phyloP scores from a whole-genome alignment of 2,113 vertebrate species.

The Dolichallabes microphthalmus region DNA sequence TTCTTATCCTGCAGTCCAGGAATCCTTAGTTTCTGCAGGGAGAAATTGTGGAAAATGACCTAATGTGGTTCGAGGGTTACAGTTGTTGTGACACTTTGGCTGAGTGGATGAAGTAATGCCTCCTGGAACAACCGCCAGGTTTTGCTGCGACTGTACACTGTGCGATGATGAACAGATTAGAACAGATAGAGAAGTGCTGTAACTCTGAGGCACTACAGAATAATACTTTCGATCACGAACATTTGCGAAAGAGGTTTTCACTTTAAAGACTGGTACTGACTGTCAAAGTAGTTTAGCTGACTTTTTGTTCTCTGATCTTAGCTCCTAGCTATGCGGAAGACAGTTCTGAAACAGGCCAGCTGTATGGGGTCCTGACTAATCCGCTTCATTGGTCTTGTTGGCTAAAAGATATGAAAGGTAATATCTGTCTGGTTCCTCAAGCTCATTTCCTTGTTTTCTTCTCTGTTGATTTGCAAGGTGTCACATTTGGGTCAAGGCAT shows the following conservation, averaged over 20 bases:
- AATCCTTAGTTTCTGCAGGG: not conserved
- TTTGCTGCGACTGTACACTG: not conserved
- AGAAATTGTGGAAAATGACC: conserved; percentile 10
- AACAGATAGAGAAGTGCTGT: not conserved
- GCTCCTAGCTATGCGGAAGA: not conserved
- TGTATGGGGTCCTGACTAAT: not conserved
- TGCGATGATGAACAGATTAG: not conserved
- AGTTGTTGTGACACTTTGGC: conserved; percentile 11
- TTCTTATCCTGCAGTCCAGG: not conserved
- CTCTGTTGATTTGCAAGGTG: conserved; percentile 22
- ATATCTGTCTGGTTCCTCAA: conserved; percentile 20
- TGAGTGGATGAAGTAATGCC: conserved; percentile 9
- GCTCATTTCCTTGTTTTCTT: conserved; percentile 38
- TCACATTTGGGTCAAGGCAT: not conserved
- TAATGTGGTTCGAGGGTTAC: not conserved
- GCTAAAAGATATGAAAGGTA: not conserved
- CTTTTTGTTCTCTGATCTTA: not conserved
- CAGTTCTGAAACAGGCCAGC: too few relatives aligned
- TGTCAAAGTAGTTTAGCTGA: not conserved
- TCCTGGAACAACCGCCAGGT: not conserved
- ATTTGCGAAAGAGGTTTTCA: not conserved
- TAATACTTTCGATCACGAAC: not conserved
- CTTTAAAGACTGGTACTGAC: not conserved
- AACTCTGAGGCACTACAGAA: not conserved
- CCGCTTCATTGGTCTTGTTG: not conserved